These are phyloP conservation scores for Ceramica pisi DNA, from an alignment of 2,888 invertebrate genomes.

Conservation along the genomic window DNA sequence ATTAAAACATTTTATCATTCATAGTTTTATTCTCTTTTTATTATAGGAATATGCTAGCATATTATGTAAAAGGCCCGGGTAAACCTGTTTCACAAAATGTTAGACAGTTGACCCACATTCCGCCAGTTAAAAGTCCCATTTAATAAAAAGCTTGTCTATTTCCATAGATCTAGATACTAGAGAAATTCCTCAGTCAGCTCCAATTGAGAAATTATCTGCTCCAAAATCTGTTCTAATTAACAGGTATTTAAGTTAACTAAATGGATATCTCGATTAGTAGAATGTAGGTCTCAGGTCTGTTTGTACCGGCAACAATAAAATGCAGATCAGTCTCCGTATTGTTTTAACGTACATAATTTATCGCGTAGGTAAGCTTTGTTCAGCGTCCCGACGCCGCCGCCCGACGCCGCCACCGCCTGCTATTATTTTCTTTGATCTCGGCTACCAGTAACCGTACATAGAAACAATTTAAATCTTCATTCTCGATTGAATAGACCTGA, in stretches of 20 bases:
- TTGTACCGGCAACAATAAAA: conserved; percentile 55
- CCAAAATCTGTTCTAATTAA: conserved; percentile 1
- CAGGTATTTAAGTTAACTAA: background rate
- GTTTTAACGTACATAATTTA: conserved; percentile 63
- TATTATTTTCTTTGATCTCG: conserved; percentile 61
- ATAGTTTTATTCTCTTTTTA: conserved; percentile 25
- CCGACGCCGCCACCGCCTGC: conserved; percentile 21
- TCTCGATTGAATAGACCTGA: conserved; percentile 33
- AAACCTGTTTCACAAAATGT: background rate
- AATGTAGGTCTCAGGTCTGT: conserved; percentile 22
- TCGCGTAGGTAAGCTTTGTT: conserved; percentile 38
- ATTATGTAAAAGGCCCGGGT: background rate
- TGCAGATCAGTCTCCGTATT: conserved; percentile 59
- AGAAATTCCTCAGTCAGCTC: background rate
- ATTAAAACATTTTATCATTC: conserved; percentile 40
- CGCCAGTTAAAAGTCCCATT: background rate
- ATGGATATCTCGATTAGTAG: conserved; percentile 27
- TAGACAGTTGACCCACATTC: background rate
- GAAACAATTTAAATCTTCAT: conserved; percentile 46
- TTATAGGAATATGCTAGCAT: background rate
- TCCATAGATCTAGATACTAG: background rate
- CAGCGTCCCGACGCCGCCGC: conserved; percentile 9
- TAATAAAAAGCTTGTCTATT: background rate
- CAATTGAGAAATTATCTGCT: no score
- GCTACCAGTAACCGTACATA: conserved; percentile 36